phyloP scores from a whole-genome alignment of 2,113 vertebrate genomes.

The Ahaetulla prasina region DNA sequence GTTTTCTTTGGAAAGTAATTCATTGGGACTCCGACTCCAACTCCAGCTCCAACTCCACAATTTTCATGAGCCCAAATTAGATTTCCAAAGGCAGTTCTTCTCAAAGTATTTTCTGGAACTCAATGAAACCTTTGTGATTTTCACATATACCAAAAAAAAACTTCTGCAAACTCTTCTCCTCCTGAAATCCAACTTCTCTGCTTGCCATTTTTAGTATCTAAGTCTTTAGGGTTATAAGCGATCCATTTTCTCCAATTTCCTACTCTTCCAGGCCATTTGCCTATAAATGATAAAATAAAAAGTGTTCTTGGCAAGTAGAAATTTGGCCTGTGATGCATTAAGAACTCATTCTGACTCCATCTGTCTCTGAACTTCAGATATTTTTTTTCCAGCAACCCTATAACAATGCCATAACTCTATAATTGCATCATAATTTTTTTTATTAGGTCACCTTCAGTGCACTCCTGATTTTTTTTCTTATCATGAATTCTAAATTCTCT shows the following conservation, averaged over 20 bases:
- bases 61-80: not conserved
- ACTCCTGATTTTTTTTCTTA: not conserved
- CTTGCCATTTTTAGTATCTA: not conserved
- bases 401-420: not conserved
- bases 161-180: not conserved
- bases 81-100: not conserved
- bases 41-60: not conserved
- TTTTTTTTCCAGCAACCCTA: not conserved
- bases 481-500: conserved; percentile 9
- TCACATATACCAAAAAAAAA: not conserved
- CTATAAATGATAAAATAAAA: not conserved
- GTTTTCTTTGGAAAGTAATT: not conserved
- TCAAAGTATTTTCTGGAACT: not conserved
- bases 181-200: not conserved
- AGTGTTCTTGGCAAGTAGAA: not conserved
- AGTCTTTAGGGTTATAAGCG: not conserved
- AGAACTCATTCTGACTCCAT: not conserved
- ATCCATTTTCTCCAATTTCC: not conserved
- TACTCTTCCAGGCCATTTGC: not conserved
- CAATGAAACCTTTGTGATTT: not conserved
- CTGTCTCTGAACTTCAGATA: not conserved
- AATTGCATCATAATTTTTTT: not conserved
- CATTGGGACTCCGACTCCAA: not conserved
- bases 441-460: not conserved
- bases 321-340: not conserved